Base-by-base conservation (phyloP, 2,797 vertebrate species). In the Cynodonichthys magdalenae region DNA sequence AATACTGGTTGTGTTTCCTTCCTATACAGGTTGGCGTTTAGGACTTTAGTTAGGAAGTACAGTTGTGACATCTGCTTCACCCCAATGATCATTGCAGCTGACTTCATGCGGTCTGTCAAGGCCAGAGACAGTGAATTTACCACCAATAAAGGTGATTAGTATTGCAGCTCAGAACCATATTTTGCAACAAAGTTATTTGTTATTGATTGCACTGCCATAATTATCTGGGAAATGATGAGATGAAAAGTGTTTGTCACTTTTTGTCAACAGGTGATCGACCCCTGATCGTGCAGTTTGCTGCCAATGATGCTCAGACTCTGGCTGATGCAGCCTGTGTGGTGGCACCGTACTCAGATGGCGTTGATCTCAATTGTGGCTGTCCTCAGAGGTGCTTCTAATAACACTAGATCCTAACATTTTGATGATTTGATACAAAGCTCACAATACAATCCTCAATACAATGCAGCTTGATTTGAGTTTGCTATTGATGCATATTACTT, bases 91-190 rank as follows among this genome's bases (percentile, higher is more conserved):
- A 92, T 99, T 60, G 97, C 97, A 11, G 91, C 95, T 46, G 96
- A 98, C 87, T 99, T 99, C 86, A 91, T 98, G 88, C 91, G 91
- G 74, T 99, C 98, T 56, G 73, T 91, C 59, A 98, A 98, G 95
- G 98, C 98, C 71, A 95, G 98, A 92, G 94, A 99, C 91, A 98
- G 95, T 42, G 97, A 99, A 91, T 97, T 99, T 88, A 99, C 98
- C 12, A 98, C 96, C 51, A 96, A 93, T 70, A 87, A 91, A 83
- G 87, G 97, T 99, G 91, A 89, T 83, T 75, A 8, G 0, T 29
- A 8, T 45, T 27, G 20, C 4, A 2, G 11, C 17, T 53, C 14
- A 24, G 20, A n/a, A 17, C 28, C 24, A 36, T 45, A 19, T 17
- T 14, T 5, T n/a, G 6, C 11, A 18, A 34, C 4, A 15, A 34